These are phyloP conservation scores for Plutella xylostella DNA, from an alignment of 2,888 invertebrate species.

Conservation along the genomic window DNA sequence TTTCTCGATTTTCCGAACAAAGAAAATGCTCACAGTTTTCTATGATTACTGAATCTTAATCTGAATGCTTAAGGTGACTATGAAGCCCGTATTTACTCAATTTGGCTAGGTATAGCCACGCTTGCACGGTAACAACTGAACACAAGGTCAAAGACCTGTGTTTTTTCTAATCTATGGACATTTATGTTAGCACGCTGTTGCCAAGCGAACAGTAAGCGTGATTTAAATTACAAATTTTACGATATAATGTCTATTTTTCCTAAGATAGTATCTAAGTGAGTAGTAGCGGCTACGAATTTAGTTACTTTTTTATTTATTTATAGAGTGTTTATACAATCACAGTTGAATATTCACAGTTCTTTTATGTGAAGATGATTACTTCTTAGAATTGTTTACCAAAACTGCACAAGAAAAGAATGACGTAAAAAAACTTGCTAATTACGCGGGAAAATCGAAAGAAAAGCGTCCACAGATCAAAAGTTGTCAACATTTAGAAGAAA, in stretches of 20 bases:
- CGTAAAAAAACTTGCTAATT: slow-evolving; percentile 1
- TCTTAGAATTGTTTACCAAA: neutral
- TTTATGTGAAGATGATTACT: neutral
- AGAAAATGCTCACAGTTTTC: neutral
- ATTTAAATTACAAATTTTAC: neutral
- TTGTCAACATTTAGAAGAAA: neutral
- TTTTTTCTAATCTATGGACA: no score
- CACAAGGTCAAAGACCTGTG: no score
- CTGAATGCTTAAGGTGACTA: neutral
- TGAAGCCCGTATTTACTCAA: no score
- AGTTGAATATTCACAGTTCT: neutral
- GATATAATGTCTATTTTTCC: neutral
- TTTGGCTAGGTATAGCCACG: no score
- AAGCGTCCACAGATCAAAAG: slow-evolving; percentile 8
- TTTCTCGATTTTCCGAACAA: neutral
- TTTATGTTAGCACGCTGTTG: no score
- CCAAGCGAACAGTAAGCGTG: neutral
- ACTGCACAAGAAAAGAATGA: neutral
- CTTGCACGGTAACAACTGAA: no score
- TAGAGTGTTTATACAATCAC: neutral
- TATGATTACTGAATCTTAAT: neutral
- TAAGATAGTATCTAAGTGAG: neutral
- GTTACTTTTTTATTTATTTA: neutral
- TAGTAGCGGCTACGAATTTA: neutral
- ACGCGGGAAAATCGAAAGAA: slow-evolving; percentile 3